Evolutionary conservation across 2,888 invertebrate genomes (phyloP).

Genomic region (Pyrochroa serraticornis): DNA sequence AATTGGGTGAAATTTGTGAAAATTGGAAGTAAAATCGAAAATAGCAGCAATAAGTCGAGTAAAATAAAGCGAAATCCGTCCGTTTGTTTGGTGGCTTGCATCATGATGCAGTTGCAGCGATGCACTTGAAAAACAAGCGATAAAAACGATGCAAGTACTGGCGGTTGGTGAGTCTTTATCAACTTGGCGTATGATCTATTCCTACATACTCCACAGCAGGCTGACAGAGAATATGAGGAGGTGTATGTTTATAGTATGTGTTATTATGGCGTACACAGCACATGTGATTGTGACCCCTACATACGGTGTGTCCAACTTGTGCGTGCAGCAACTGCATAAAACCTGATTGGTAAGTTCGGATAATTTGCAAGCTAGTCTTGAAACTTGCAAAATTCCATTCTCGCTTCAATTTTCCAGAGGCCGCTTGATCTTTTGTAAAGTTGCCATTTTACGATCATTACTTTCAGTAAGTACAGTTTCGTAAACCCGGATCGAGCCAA

Average conservation of each 20-base stretch:
- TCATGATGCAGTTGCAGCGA: conserved; percentile 20
- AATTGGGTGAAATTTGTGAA: too few species aligned
- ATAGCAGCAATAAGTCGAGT: too few species aligned
- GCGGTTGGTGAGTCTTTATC: conserved; percentile 8
- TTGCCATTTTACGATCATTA: conserved; percentile 48
- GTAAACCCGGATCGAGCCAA: background rate
- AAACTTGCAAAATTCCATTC: conserved; percentile 35
- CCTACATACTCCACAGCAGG: conserved; percentile 56
- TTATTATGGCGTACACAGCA: conserved; percentile 36
- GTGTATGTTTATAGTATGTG: conserved; percentile 31
- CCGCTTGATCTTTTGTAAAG: conserved; percentile 1
- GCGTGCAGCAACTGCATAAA: conserved; percentile 34
- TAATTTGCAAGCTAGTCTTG: conserved; percentile 29
- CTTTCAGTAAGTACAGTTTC: conserved; percentile 23
- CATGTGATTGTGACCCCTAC: conserved; percentile 33
- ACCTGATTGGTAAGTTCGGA: conserved; percentile 38
- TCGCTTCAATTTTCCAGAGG: conserved; percentile 24
- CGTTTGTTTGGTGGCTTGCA: background rate
- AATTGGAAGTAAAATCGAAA: too few species aligned
- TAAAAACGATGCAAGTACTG: conserved; percentile 10
- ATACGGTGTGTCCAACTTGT: conserved; percentile 30
- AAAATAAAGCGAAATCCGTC: too few species aligned
- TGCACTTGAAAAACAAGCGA: conserved; percentile 14
- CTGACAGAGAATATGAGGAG: conserved; percentile 37
- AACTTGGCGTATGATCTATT: conserved; percentile 55